A percentile compares a stretch with the other conserved stretches of the same genome.
Conservation (phyloP, 2,888 invertebrate species). For the Acanthoscelides obtectus region DNA sequence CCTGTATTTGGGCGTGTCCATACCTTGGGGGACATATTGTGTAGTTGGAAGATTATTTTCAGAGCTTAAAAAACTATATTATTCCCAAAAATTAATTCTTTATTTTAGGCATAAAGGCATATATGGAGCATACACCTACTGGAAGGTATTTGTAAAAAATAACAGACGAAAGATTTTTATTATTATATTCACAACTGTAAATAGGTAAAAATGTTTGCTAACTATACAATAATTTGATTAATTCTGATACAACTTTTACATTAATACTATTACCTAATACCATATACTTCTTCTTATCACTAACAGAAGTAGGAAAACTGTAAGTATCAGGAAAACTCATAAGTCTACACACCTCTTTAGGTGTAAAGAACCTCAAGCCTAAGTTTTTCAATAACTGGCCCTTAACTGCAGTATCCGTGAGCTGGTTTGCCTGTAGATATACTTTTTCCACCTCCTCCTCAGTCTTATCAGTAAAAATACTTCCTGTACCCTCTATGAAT, state of each 20-base stretch:
- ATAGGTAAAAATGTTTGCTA: no score
- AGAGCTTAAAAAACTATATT: no score
- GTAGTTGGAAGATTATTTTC: no score
- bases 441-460: conserved; percentile 48
- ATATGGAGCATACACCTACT: no score
- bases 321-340: conserved; percentile 85
- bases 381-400: conserved; percentile 53
- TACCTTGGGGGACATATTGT: no score
- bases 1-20: no score
- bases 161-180: no score
- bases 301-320: conserved; percentile 61
- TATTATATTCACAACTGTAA: no score
- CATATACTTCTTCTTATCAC: conserved; percentile 69
- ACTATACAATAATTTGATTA: conserved; percentile 61
- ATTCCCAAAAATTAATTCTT: no score
- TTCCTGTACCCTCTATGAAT: conserved; percentile 83
- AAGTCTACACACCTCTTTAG: conserved; percentile 78
- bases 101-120: no score
- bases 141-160: no score
- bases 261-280: conserved; percentile 87
- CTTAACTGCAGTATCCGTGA: conserved; percentile 41
- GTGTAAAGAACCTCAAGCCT: conserved; percentile 81
- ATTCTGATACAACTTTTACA: conserved; percentile 72
- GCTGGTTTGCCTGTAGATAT: conserved; percentile 48
- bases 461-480: conserved; percentile 60